Base-by-base conservation (phyloP, 2,113 vertebrate genomes). In the Myrmecophaga tridactyla region DNA sequence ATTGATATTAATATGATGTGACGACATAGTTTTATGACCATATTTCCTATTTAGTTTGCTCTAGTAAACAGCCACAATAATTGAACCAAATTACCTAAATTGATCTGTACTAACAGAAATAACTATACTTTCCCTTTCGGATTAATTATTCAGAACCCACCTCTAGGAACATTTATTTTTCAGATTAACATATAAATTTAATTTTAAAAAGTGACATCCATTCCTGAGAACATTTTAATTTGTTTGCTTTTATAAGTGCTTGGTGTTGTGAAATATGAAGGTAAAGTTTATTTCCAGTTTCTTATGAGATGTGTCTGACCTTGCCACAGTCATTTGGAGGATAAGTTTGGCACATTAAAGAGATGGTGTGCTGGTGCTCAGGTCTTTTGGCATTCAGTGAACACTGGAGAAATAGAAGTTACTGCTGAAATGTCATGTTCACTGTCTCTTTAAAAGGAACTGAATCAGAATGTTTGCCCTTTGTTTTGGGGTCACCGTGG, bases 361-460 rank as follows among this genome's bases (percentile, higher is more conserved):
- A 82, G 36, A 36, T 7, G 34, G 6, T 29, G 25, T 27, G 83
- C 25, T 13, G 6, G 0, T 20, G 36, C 6, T 36, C 12, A 1
- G 9, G 4, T 6, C 13, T 2, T 65, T 6, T 46, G 56, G 41
- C 15, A 17, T 25, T 53, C 21, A 1, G 34, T 31, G 51, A 58
- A 31, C 9, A 20, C 67, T 60, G 82, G 67, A 39, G 20, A 51
- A 51, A 58, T 1, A 20, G 29, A 60, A 12, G n/a, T 41, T 48
- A 34, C 6, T 46, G 29, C 60, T 20, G 17, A 36, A 27, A 7
- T 21, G 21, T 23, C 13, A 10, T 17, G 53, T 25, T 51, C 15
- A 0, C 51, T 92, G 87, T 92, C 62, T 41, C 94, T 96, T 97
- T 97, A 97, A 96, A 51, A 80, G 62, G 62, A 53, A 18, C 7